Base-by-base conservation (phyloP, 2,888 invertebrate genomes). In the Ectemnius lituratus region DNA sequence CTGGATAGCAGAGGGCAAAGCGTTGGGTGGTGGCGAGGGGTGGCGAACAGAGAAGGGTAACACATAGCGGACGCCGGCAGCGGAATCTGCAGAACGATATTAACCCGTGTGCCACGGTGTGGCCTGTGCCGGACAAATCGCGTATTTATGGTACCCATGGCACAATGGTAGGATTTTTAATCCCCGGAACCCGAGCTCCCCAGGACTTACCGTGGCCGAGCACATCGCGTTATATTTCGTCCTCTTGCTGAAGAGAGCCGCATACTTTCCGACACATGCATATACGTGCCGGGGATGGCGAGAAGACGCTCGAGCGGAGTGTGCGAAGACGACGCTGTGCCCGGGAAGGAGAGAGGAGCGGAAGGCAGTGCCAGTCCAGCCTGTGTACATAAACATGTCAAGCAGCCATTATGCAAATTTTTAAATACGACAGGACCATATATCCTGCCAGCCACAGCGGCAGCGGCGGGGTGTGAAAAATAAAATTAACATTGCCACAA, bases 321-420 rank as follows among this genome's bases (percentile, higher is more conserved):
- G 28, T 37, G 57, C 58, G 46, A 52, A 46, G 37, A 49, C 47
- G 67, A 20, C 11, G 37, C 14, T 23, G 27, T n/a, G 20, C 67
- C 67, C 45, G 52, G 16, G 56, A 27, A 60, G 47, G 67, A 14
- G 2, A 0, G 64, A 61, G 64, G 60, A 47, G 56, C 58, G 46
- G 67, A 46, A 62, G 67, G 66, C 69, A 67, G 67, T 74, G 37
- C 37, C 37, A 72, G 66, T 63, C 60, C 64, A 67, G 67, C 76
- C 70, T 86, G 86, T 88, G 87, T 88, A 86, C 89, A 90, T 89
- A 90, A 90, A 90, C 90, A 90, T 89, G 89, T 88, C 89, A 86
- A 84, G 82, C 78, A 84, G 82, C 88, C 88, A 89, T 90, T 90
- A 90, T 90, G 90, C 88, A 89, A 88, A 89, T 89, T 90, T 90